phyloP scores from a whole-genome alignment of 2,113 vertebrate species.

The Heterocephalus glaber region DNA sequence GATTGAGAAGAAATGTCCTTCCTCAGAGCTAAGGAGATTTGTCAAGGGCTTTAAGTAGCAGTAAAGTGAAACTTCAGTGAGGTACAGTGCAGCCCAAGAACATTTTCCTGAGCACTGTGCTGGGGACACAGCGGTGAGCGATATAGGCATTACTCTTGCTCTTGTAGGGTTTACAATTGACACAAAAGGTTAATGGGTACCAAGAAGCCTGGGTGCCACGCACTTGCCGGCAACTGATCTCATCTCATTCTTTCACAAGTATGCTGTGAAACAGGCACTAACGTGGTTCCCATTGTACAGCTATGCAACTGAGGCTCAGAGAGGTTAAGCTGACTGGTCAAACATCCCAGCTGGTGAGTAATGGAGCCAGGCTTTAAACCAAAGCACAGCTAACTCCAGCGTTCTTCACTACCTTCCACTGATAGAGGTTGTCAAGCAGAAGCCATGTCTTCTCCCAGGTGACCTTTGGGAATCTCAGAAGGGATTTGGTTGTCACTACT shows the following conservation, averaged over 20 bases:
- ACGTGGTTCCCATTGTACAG: neutral
- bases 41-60: neutral
- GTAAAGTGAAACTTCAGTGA: neutral
- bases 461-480: neutral
- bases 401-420: neutral
- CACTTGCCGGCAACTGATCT: neutral
- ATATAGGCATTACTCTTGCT: neutral
- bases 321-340: neutral
- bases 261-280: neutral
- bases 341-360: neutral
- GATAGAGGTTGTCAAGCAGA: neutral
- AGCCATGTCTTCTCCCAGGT: neutral
- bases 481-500: neutral
- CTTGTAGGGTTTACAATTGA: fast-evolving
- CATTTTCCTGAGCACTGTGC: neutral
- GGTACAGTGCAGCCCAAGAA: neutral
- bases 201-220: neutral
- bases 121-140: neutral
- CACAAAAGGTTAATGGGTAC: neutral
- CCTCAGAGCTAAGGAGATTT: neutral
- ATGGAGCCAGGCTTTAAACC: neutral
- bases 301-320: neutral
- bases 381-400: neutral
- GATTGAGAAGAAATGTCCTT: neutral
- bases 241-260: neutral